A percentile compares a stretch with the other conserved stretches of the same genome.
These are phyloP conservation scores for Loris lydekkerianus DNA, from an alignment of 2,797 vertebrate genomes.

Conservation along the genomic window DNA sequence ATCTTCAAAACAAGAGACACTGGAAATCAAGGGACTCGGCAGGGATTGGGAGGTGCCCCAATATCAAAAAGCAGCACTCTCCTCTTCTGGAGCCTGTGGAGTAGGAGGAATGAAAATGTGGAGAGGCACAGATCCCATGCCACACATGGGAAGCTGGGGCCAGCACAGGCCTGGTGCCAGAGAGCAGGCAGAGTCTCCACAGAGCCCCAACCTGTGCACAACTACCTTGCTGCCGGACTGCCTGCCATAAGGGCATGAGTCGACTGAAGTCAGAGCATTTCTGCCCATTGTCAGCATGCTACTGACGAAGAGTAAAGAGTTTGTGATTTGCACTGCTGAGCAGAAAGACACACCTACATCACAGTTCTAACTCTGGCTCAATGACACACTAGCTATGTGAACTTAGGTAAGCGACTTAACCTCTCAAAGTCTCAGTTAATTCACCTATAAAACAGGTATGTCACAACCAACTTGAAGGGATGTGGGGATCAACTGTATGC, in stretches of 20 bases:
- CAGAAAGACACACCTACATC: neutral
- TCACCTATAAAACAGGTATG: neutral
- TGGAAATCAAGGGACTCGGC: neutral
- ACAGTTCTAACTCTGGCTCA: slow-evolving; percentile 8
- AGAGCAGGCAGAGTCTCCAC: neutral
- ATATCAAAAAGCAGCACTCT: neutral
- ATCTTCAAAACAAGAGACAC: slow-evolving; percentile 39
- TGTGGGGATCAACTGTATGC: neutral
- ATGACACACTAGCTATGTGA: neutral
- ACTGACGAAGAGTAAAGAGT: neutral
- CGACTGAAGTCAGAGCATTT: neutral
- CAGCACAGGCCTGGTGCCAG: neutral
- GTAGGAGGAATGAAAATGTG: neutral
- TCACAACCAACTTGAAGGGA: neutral
- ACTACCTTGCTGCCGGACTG: neutral
- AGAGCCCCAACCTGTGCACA: neutral
- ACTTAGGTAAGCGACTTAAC: neutral
- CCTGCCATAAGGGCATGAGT: neutral
- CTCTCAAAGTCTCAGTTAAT: neutral
- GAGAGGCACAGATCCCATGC: neutral
- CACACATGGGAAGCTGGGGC: neutral
- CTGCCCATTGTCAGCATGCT: neutral
- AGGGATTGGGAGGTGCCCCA: neutral
- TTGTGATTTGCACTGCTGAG: neutral
- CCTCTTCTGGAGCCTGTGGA: neutral